Evolutionary conservation across 2,797 vertebrate genomes (phyloP).

Genomic region (Remorina albescens): DNA sequence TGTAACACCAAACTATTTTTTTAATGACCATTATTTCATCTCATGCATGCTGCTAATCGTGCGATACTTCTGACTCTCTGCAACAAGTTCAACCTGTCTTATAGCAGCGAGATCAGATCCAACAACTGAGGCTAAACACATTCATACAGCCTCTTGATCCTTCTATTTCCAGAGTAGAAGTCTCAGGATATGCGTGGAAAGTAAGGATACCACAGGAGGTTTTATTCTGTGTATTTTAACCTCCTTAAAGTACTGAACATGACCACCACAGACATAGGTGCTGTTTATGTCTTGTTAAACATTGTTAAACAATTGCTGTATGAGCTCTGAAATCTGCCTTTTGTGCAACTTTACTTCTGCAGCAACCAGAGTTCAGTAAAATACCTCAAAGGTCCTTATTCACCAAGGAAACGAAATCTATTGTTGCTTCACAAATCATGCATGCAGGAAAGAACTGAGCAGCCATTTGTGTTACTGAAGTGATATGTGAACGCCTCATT

Average conservation of each 20-base stretch:
- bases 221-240: slow-evolving; percentile 5
- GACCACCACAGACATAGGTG: neutral
- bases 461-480: neutral
- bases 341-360: neutral
- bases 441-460: slow-evolving; percentile 1
- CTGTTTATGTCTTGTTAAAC: no score
- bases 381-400: neutral
- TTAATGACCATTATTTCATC: slow-evolving; percentile 10
- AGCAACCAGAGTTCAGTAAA: neutral
- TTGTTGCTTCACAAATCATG: slow-evolving; percentile 2
- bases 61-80: neutral
- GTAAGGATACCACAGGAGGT: neutral
- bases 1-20: neutral
- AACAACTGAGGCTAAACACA: slow-evolving; percentile 1
- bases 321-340: neutral
- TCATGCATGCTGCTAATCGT: neutral
- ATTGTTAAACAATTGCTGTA: neutral
- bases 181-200: slow-evolving; percentile 1
- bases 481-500: slow-evolving; percentile 1
- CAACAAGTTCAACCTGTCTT: neutral
- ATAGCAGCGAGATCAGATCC: slow-evolving; percentile 36
- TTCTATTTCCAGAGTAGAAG: slow-evolving; percentile 5
- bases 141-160: neutral
- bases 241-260: neutral
- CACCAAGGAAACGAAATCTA: neutral